Base-by-base conservation (phyloP, 2,888 invertebrate genomes). In the Cryptocephalus moraei region DNA sequence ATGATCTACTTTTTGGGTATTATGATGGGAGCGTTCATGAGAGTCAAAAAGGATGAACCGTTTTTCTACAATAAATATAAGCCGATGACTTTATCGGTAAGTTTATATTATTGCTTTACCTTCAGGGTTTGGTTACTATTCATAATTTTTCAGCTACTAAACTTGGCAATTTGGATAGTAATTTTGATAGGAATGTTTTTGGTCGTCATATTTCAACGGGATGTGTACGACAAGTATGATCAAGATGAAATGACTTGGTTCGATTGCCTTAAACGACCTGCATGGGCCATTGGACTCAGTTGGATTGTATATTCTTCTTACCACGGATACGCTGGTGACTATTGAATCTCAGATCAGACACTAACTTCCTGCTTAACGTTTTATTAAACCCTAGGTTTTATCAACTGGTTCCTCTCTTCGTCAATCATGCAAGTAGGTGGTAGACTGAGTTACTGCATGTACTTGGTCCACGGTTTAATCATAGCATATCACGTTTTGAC, bases 371-470 rank as follows among this genome's bases (percentile, higher is more conserved):
- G n/a, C n/a, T 36, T 36, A 44, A 39, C 11, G 33, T 22, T 39
- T n/a, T 31, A 10, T 11, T 11, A 32, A 12, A 43, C 38, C 22
- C 46, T 49, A 76, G 76, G 76, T 53, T 68, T 73, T 9, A 62
- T 78, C 6, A 74, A 77, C 57, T 75, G 74, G 72, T 71, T 78
- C 49, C 63, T 78, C 1, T 74, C 74, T 0, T 60, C 73, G 1
- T 58, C 62, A 8, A 54, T 75, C 33, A 77, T 78, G 71, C 75
- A 75, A 61, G 62, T 77, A 8, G 69, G 76, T 1, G 73, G 74
- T 1, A 71, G 76, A 9, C 62, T 79, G 6, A 75, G 76, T 0
- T 79, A 75, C 51, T 74, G 75, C 9, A 71, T 77, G 63, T 79
- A 76, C 54, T 59, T 60, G 8, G 38, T 53, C 10, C 60, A 60